These are phyloP conservation scores for Tamandua tetradactyla DNA, from an alignment of 2,797 vertebrate genomes.

Conservation along the genomic window DNA sequence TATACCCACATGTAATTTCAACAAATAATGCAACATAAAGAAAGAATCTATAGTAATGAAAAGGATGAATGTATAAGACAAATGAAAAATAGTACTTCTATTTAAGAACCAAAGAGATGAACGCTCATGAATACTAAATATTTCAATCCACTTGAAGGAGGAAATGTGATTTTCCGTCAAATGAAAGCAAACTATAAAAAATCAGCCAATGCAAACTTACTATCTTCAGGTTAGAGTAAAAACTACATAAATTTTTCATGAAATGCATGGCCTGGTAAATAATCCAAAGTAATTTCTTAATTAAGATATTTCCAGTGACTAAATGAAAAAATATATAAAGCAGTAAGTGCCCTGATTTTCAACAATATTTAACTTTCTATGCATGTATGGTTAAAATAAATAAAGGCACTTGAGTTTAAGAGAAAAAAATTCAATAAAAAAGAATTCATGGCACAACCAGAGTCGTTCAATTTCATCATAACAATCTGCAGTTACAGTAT, in stretches of 20 bases:
- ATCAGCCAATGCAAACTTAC: constrained; percentile 54
- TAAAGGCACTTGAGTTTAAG: constrained; percentile 29
- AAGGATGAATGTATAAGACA: constrained; percentile 63
- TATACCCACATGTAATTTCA: constrained; percentile 54
- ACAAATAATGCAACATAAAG: constrained; percentile 63
- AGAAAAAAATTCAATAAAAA: neutral
- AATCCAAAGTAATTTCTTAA: constrained; percentile 72
- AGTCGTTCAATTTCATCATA: neutral
- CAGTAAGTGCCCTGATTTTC: constrained; percentile 56
- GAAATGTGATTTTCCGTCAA: constrained; percentile 66
- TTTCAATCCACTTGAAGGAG: constrained; percentile 65
- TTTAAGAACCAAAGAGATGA: constrained; percentile 72
- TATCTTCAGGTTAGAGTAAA: constrained; percentile 47
- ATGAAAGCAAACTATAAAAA: constrained; percentile 64
- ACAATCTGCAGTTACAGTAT: neutral
- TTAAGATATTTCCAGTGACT: constrained; percentile 66
- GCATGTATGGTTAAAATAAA: constrained; percentile 59
- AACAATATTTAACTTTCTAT: constrained; percentile 37
- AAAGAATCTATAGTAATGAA: constrained; percentile 65
- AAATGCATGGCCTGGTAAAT: constrained; percentile 53
- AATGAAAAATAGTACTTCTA: constrained; percentile 79
- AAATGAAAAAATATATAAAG: constrained; percentile 61
- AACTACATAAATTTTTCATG: constrained; percentile 51
- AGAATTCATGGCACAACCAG: neutral
- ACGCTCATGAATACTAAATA: constrained; percentile 76